A percentile compares a stretch with the other conserved stretches of the same genome.
Conservation (phyloP, 2,888 invertebrate genomes). For the Drosophila formosana region DNA sequence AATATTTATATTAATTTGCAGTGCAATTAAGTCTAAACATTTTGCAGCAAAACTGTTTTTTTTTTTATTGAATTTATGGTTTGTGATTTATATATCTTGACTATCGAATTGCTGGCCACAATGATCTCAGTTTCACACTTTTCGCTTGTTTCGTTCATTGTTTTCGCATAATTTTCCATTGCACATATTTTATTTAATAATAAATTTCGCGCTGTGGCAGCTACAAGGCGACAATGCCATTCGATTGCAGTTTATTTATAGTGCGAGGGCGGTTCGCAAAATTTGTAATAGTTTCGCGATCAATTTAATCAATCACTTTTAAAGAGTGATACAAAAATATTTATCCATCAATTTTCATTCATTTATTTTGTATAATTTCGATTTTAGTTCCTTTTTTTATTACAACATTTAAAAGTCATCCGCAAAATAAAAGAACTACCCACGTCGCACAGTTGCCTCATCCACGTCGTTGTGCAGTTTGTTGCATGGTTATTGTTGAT, state of each 20-base stretch:
- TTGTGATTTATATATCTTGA: not conserved
- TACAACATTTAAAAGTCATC: not conserved
- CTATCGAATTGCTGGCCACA: not conserved
- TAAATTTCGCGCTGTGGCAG: conserved; percentile 38
- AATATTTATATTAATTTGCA: not conserved
- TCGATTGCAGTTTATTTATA: conserved; percentile 26
- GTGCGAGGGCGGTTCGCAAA: conserved; percentile 17
- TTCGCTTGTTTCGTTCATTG: not conserved
- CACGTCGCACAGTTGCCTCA: conserved; percentile 22
- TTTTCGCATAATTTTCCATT: conserved; percentile 8
- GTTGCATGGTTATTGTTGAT: conserved; percentile 33
- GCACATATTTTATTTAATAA: conserved; percentile 24
- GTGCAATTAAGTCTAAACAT: not conserved
- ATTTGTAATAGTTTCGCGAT: not conserved
- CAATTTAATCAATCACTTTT: no score
- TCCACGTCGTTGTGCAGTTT: conserved; percentile 20
- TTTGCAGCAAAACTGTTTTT: not conserved
- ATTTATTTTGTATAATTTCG: conserved; percentile 10
- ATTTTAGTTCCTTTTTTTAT: not conserved
- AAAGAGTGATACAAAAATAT: no score
- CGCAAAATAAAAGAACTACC: conserved; percentile 16
- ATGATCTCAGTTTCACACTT: conserved; percentile 14
- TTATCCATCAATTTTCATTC: conserved; percentile 3
- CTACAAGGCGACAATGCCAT: conserved; percentile 43
- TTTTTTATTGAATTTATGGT: not conserved